phyloP scores from a whole-genome alignment of 64 coral and sea anemone species.

The Trachythela sp. region DNA sequence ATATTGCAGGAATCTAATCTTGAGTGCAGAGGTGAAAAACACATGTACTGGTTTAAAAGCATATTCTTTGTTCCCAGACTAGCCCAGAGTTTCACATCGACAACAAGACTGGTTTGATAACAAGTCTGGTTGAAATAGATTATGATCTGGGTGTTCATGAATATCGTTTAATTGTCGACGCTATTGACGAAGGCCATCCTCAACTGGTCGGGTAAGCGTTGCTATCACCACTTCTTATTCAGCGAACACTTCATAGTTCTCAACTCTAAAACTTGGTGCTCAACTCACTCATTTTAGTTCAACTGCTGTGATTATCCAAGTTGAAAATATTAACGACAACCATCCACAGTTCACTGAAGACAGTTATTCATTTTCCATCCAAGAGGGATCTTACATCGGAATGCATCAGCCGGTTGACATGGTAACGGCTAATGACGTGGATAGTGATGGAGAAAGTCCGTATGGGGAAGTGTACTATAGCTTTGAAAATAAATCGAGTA shows the following conservation, averaged over 20 bases:
- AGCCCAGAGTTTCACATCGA: constrained; percentile 62
- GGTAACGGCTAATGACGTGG: constrained; percentile 63
- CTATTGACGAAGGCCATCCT: constrained; percentile 59
- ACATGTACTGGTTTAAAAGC: no score
- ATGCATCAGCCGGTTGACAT: constrained; percentile 55
- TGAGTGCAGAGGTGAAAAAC: no score
- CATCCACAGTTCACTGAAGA: constrained; percentile 57
- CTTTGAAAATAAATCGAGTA: constrained; percentile 83
- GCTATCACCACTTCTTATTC: no score
- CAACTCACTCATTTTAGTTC: constrained; percentile 35
- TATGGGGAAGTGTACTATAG: constrained; percentile 70
- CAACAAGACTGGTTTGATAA: constrained; percentile 44
- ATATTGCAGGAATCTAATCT: no score
- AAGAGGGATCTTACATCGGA: constrained; percentile 66
- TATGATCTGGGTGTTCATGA: constrained; percentile 56
- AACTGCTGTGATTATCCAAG: constrained; percentile 63
- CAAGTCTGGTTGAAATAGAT: constrained; percentile 59
- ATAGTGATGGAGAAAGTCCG: constrained; percentile 42
- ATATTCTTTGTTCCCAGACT: constrained; percentile 24
- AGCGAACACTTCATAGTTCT: not conserved
- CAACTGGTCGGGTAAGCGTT: constrained; percentile 62
- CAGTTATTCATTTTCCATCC: constrained; percentile 53
- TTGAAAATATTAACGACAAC: constrained; percentile 91
- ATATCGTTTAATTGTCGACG: constrained; percentile 59
- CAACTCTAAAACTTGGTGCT: no score